Evolutionary conservation across 2,113 vertebrate genomes (phyloP).

Genomic region (Tragelaphus scriptus): DNA sequence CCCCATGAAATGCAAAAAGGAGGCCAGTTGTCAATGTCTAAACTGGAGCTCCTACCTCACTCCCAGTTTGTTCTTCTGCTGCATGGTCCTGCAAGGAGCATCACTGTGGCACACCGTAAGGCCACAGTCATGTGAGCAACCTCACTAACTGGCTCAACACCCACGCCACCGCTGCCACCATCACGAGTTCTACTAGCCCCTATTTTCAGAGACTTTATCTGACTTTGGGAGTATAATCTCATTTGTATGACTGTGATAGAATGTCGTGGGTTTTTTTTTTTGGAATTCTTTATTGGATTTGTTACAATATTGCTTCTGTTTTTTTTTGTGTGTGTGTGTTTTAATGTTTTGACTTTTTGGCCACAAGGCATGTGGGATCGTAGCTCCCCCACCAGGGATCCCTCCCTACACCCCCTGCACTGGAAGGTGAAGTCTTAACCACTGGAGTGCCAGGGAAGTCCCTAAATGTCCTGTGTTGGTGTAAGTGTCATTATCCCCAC

Average conservation of each 20-base stretch:
- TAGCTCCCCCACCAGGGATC: not conserved
- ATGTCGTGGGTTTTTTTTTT: not conserved
- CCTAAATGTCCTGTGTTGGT: not conserved
- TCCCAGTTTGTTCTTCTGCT: not conserved
- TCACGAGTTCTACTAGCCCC: not conserved
- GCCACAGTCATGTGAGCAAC: not conserved
- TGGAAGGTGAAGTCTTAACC: not conserved
- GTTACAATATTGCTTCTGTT: not conserved
- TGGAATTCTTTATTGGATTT: not conserved
- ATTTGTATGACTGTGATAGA: not conserved
- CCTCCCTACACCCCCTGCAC: not conserved
- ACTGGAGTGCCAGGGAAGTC: not conserved
- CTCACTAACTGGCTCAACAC: not conserved
- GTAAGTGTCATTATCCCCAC: not conserved
- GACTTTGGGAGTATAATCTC: not conserved
- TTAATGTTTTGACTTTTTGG: not conserved
- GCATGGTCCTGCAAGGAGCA: not conserved
- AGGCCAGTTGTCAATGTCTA: not conserved
- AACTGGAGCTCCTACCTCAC: not conserved
- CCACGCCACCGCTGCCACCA: accelerated
- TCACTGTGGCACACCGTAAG: not conserved
- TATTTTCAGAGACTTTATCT: not conserved
- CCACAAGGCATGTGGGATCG: not conserved
- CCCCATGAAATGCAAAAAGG: not conserved
- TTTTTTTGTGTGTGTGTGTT: not conserved